Conservation (phyloP, 1,140 invertebrate genomes). For the Cheumatopsyche charites region DNA sequence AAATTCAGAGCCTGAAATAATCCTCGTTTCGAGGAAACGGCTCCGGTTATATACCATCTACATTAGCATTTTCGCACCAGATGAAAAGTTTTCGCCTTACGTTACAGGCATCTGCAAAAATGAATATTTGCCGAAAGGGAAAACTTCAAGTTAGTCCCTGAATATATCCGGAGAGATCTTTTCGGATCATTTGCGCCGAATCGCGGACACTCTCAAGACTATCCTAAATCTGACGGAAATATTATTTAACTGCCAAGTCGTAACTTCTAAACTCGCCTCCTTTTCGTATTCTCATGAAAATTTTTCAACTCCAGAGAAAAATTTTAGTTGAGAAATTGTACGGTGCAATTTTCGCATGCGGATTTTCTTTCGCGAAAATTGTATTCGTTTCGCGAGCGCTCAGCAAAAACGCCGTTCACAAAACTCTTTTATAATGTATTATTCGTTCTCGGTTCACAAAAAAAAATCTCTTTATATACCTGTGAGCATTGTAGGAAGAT, state of each 20-base stretch:
- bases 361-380: conserved; percentile 7
- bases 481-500: too few relatives aligned
- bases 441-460: too few relatives aligned
- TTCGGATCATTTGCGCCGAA: conserved; percentile 15
- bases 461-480: too few relatives aligned
- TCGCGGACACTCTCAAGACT: conserved; percentile 11
- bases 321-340: background rate
- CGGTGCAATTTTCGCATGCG: conserved; percentile 6
- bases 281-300: background rate
- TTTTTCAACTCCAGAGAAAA: background rate
- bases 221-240: conserved; percentile 4
- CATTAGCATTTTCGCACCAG: too few relatives aligned
- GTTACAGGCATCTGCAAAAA: conserved; percentile 9
- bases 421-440: too few relatives aligned
- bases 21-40: too few relatives aligned
- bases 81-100: background rate
- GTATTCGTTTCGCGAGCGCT: background rate
- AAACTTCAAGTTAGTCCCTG: background rate
- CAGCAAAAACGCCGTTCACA: too few relatives aligned
- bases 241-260: background rate
- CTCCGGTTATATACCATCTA: too few relatives aligned
- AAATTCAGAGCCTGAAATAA: too few relatives aligned
- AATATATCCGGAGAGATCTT: conserved; percentile 5
- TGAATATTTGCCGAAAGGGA: background rate
- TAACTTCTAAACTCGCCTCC: background rate